Conservation (phyloP, 1,140 invertebrate species). For the Reticulitermes speratus region DNA sequence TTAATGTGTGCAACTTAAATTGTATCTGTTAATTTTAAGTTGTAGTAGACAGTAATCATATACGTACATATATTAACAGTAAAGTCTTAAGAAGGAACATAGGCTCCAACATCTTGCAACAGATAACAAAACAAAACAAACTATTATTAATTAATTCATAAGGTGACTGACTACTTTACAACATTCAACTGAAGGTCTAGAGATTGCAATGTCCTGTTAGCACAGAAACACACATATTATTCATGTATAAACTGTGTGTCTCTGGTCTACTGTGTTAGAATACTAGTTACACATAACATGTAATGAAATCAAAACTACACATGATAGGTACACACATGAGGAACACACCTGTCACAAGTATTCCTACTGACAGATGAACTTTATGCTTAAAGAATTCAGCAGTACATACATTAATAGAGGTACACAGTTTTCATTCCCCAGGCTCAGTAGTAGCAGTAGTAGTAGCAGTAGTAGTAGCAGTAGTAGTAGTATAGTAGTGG, state of each 20-base stretch:
- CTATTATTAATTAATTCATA: too few relatives aligned
- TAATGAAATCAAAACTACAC: too few relatives aligned
- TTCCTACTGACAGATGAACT: background rate
- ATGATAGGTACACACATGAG: background rate
- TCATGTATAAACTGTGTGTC: background rate
- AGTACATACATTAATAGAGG: conserved; percentile 12
- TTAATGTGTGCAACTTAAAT: too few relatives aligned
- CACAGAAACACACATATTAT: background rate
- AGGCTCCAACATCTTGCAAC: too few relatives aligned
- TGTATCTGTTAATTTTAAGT: too few relatives aligned
- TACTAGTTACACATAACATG: background rate
- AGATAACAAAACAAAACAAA: too few relatives aligned
- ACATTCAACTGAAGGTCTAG: too few relatives aligned
- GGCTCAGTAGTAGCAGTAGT: background rate
- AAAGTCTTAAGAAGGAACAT: too few relatives aligned
- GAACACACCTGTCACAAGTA: background rate
- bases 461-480: background rate
- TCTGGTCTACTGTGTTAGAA: background rate
- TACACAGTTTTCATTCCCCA: background rate
- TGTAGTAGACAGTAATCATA: too few relatives aligned
- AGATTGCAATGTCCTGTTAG: background rate
- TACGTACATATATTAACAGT: too few relatives aligned
- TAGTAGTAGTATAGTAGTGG: conserved; percentile 27
- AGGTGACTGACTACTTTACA: too few relatives aligned
- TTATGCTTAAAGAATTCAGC: background rate